phyloP scores from a whole-genome alignment of 2,797 vertebrate genomes.

The Peromyscus attwateri region DNA sequence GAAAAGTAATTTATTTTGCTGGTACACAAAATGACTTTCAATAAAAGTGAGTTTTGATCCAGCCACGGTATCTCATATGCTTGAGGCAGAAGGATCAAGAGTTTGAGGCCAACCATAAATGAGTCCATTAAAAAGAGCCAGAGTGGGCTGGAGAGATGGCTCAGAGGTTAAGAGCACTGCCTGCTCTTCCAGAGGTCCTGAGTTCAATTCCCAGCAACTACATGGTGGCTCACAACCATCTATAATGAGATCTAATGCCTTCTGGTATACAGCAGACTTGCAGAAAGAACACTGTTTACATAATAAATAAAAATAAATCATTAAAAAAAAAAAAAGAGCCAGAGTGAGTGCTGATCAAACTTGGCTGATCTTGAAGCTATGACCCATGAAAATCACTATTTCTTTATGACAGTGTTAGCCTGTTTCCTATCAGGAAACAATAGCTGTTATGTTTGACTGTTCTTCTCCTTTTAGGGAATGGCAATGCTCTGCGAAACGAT shows the following conservation, averaged over 20 bases:
- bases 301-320: too few relatives aligned
- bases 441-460: conserved; percentile 37
- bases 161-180: too few relatives aligned
- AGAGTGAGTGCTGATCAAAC: background rate
- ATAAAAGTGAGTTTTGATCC: background rate
- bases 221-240: too few relatives aligned
- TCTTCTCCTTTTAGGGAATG: conserved; percentile 91
- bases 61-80: background rate
- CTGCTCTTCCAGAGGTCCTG: too few relatives aligned
- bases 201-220: too few relatives aligned
- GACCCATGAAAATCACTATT: background rate
- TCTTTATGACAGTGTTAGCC: conserved; percentile 13
- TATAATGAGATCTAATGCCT: too few relatives aligned
- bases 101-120: background rate
- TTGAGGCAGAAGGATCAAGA: background rate
- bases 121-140: background rate
- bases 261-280: too few relatives aligned
- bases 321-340: background rate
- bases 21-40: background rate
- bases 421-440: conserved; percentile 60
- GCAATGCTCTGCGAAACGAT: conserved; percentile 97
- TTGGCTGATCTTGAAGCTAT: conserved; percentile 21
- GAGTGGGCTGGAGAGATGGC: background rate
- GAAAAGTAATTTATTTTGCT: background rate
- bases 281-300: too few relatives aligned